Evolutionary conservation across 1,140 invertebrate species (phyloP), one percentile per base, ranked within the genome.

Genomic region (Drosophila malerkotliana): DNA sequence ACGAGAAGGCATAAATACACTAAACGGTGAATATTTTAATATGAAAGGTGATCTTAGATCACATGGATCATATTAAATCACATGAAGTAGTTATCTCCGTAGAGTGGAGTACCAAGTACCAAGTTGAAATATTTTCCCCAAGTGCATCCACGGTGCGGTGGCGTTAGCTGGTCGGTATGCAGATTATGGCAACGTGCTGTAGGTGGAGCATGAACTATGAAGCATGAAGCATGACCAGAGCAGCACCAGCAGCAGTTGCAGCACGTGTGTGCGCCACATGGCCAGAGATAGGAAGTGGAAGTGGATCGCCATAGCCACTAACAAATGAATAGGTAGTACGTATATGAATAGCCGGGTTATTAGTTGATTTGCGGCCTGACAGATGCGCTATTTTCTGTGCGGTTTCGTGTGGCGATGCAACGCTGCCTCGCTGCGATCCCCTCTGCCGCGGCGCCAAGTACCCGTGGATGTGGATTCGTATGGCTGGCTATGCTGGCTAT

Each of bases 231-330:
- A 77, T 72, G 52, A 37, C 55, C 79, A 76, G 51, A 39, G 67
- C 53, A 39, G 32, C 18, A 69, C 64, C 51, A 68, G 75, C 82
- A 82, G 32, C 49, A 55, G 79, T 82, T 44, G 30, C 48, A 68
- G 79, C 81, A 82, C 83, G 84, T 88, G 82, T 88, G 74, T 76
- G 45, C 55, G 14, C 81, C 81, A 85, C 81, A 84, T 84, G 81
- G 63, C 39, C 59, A 72, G 64, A 41, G 49, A 41, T 53, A 61
- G 59, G 77, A 81, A 69, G 55, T 64, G 77, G 58, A 80, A 76
- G 67, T 82, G 74, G n/a, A 41, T 54, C 53, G 26, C 68, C 14
- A 26, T 15, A 14, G 18, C 18, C 44, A 47, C 15, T 18, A 47
- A 21, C 15, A 21, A 47, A 21, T 24, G 18, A 8, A 21, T 24